phyloP scores from a whole-genome alignment of 2,113 vertebrate genomes.

The Myrmecophaga tridactyla region DNA sequence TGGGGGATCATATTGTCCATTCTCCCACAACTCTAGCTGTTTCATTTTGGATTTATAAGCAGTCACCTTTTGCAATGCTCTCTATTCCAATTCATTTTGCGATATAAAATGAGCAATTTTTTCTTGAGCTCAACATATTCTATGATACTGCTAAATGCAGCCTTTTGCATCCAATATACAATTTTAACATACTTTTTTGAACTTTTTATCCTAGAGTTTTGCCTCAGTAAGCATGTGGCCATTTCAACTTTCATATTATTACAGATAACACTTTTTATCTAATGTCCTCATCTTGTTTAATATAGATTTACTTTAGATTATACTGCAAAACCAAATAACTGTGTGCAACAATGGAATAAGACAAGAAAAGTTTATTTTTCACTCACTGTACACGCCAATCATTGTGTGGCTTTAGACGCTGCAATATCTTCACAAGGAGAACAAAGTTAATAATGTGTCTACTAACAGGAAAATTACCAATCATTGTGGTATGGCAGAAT shows the following conservation, averaged over 20 bases:
- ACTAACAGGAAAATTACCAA: background rate
- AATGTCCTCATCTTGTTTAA: background rate
- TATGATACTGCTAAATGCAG: background rate
- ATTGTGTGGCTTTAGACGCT: background rate
- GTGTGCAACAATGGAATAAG: background rate
- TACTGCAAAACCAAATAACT: background rate
- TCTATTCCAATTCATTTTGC: background rate
- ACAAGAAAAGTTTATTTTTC: background rate
- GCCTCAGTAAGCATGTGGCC: background rate
- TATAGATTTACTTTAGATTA: background rate
- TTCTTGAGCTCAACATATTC: background rate
- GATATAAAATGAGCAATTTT: background rate
- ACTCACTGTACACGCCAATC: background rate
- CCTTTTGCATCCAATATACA: background rate
- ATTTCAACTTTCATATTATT: background rate
- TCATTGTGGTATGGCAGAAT: background rate
- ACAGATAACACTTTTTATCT: background rate
- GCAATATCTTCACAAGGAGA: background rate
- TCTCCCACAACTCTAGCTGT: background rate
- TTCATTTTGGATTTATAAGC: background rate
- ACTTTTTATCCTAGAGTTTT: background rate
- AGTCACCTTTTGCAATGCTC: background rate
- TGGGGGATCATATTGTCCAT: background rate
- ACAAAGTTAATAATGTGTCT: background rate
- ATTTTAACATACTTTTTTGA: background rate